phyloP scores from a whole-genome alignment of 2,888 invertebrate species.

The Nomada lathburiana region DNA sequence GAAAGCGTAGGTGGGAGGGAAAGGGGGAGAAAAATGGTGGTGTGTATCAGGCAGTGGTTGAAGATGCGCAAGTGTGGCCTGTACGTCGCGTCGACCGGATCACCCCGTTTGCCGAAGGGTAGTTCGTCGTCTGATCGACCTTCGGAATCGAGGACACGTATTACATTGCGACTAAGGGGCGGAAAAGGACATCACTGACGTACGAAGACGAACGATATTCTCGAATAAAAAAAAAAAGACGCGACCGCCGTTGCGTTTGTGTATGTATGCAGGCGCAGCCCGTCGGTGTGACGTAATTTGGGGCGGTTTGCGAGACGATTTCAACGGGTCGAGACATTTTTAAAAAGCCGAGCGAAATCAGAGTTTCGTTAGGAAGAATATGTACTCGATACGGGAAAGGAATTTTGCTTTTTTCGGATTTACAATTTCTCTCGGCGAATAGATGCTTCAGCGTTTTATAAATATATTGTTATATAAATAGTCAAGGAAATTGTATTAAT shows the following conservation, averaged over 20 bases:
- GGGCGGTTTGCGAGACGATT: neutral
- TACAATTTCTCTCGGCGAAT: too few species aligned
- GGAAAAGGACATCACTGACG: conserved; percentile 66
- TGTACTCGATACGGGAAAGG: too few species aligned
- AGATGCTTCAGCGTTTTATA: too few species aligned
- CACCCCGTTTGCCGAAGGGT: conserved; percentile 61
- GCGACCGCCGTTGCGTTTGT: neutral
- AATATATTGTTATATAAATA: too few species aligned
- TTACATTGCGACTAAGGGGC: conserved; percentile 64
- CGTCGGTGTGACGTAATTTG: neutral
- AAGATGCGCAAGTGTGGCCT: conserved; percentile 42
- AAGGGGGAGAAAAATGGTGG: neutral
- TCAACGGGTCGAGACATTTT: neutral
- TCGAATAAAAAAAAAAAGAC: conserved; percentile 43
- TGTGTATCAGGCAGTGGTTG: conserved; percentile 40
- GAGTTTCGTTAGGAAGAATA: too few species aligned
- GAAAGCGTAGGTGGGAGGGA: neutral
- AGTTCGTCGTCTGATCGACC: conserved; percentile 67
- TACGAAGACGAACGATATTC: conserved; percentile 45
- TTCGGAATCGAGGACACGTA: conserved; percentile 72
- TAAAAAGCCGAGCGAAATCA: too few species aligned
- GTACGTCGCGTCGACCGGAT: conserved; percentile 50
- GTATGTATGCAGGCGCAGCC: neutral
- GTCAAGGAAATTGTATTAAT: too few species aligned
- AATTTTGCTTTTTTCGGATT: too few species aligned